phyloP scores from a whole-genome alignment of 2,888 invertebrate species.

The Hyposoter dolosus region DNA sequence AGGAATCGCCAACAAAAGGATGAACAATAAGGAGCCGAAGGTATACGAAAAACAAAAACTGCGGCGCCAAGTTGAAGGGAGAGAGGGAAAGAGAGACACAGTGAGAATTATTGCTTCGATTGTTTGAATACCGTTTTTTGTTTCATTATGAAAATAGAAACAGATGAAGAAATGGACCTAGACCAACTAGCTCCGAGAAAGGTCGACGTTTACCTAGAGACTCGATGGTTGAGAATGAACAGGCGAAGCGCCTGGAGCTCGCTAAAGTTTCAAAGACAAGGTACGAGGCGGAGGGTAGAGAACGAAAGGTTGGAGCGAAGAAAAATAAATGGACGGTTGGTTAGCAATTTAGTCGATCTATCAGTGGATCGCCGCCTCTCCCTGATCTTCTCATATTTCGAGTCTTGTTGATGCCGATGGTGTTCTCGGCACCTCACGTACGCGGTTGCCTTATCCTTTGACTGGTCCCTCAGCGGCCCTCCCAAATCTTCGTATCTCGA shows the following conservation, averaged over 20 bases:
- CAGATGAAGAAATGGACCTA: constrained; percentile 7
- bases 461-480: background rate
- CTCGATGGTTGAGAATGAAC: background rate
- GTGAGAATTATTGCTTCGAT: background rate
- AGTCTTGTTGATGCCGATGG: constrained; percentile 29
- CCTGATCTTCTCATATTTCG: constrained; percentile 53
- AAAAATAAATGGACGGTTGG: constrained; percentile 78
- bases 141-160: constrained; percentile 3
- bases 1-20: constrained; percentile 56
- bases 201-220: constrained; percentile 30
- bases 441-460: constrained; percentile 41
- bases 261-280: constrained; percentile 7
- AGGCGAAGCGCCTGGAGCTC: constrained; percentile 40
- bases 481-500: background rate
- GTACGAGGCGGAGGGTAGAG: constrained; percentile 13
- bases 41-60: constrained; percentile 17
- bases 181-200: constrained; percentile 32
- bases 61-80: background rate
- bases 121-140: background rate
- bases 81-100: background rate
- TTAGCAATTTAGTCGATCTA: constrained; percentile 79
- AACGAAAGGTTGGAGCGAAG: constrained; percentile 70
- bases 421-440: constrained; percentile 56
- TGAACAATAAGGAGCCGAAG: constrained; percentile 41
- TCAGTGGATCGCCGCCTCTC: constrained; percentile 72